These are phyloP conservation scores for Tetragonisca angustula DNA, from an alignment of 2,888 invertebrate genomes.

Conservation along the genomic window DNA sequence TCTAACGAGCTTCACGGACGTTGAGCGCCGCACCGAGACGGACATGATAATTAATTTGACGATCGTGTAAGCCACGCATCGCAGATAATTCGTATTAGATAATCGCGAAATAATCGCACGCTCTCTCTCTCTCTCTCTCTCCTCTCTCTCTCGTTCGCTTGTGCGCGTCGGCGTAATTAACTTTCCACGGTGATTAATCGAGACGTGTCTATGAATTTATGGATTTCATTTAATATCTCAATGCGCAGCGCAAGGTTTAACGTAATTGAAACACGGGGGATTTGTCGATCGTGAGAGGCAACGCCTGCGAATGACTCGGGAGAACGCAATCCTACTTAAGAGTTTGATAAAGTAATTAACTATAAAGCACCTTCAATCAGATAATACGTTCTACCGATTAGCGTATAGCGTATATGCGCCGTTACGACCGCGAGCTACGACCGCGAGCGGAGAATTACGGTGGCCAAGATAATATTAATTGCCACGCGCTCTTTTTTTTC, in stretches of 20 bases:
- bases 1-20: constrained; percentile 59
- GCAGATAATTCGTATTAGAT: constrained; percentile 69
- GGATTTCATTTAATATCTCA: constrained; percentile 77
- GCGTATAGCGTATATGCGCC: constrained; percentile 2
- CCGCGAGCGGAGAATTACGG: constrained; percentile 24
- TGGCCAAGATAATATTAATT: constrained; percentile 32
- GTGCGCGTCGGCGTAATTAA: constrained; percentile 57
- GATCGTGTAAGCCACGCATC: constrained; percentile 54
- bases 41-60: constrained; percentile 67
- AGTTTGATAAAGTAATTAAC: constrained; percentile 72
- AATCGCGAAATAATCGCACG: constrained; percentile 62
- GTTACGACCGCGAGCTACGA: not conserved
- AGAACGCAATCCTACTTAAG: constrained; percentile 58
- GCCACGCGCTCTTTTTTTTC: not conserved
- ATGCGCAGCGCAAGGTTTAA: constrained; percentile 56
- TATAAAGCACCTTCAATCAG: constrained; percentile 66
- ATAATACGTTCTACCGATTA: constrained; percentile 59
- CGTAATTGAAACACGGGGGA: constrained; percentile 69
- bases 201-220: constrained; percentile 74
- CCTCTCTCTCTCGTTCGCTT: not conserved
- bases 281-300: constrained; percentile 65
- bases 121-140: constrained; percentile 16
- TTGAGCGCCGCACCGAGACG: constrained; percentile 49
- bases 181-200: constrained; percentile 72
- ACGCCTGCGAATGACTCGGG: constrained; percentile 51